Conservation (phyloP, 2,797 vertebrate genomes). For the Rhinatrema bivittatum region DNA sequence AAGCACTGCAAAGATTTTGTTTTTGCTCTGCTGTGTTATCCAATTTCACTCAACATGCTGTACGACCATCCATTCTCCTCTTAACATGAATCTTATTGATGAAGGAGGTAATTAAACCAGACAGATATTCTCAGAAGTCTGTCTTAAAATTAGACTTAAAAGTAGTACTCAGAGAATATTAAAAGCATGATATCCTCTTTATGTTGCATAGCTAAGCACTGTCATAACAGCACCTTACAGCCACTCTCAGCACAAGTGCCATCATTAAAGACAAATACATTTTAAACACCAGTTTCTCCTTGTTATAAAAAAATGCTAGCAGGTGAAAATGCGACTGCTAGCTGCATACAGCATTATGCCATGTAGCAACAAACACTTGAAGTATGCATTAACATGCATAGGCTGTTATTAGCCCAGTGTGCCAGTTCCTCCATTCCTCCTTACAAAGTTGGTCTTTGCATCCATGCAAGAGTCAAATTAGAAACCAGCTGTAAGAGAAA, state of each 20-base stretch:
- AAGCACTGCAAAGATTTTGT: no score
- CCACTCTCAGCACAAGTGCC: slow-evolving; percentile 39
- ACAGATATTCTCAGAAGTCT: slow-evolving; percentile 43
- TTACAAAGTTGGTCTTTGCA: no score
- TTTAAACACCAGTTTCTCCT: no score
- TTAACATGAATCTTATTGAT: slow-evolving; percentile 48
- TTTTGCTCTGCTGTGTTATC: neutral
- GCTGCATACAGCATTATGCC: no score
- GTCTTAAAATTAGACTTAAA: slow-evolving; percentile 53
- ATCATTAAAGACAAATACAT: slow-evolving; percentile 46
- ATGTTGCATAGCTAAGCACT: slow-evolving; percentile 41
- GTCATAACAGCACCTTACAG: slow-evolving; percentile 38
- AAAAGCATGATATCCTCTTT: slow-evolving; percentile 38
- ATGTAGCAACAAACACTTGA: no score
- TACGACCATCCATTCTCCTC: slow-evolving; percentile 28
- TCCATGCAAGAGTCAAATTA: no score
- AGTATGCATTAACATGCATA: no score
- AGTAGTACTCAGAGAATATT: slow-evolving; percentile 49
- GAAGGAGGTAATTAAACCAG: slow-evolving; percentile 55
- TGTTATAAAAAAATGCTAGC: no score
- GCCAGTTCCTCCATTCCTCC: no score
- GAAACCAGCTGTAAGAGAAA: no score
- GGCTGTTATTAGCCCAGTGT: no score
- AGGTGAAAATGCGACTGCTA: no score
- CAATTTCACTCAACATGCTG: neutral